Evolutionary conservation across 2,113 vertebrate species (phyloP).

Genomic region (Cyanistes caeruleus): DNA sequence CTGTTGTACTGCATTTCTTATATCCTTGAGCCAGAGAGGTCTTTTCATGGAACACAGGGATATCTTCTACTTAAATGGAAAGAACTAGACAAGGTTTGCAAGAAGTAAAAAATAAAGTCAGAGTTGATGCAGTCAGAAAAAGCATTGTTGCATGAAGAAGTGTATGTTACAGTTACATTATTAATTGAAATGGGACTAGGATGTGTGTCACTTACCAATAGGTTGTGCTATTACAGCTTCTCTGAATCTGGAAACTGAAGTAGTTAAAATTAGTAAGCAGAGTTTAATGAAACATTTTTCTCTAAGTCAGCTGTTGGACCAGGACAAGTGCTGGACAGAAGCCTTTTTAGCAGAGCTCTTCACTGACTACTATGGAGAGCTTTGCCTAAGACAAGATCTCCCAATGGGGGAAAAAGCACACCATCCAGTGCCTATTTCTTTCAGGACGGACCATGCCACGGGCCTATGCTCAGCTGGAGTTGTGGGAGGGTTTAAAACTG

Average conservation of each 20-base stretch:
- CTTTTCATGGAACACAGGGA: neutral
- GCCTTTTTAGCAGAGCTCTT: neutral
- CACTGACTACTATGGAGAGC: rapidly evolving
- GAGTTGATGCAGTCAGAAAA: neutral
- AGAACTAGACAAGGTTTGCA: neutral
- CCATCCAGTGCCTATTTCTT: rapidly evolving
- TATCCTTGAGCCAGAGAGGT: neutral
- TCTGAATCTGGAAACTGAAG: neutral
- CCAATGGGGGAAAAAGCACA: neutral
- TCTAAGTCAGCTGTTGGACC: neutral
- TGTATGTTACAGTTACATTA: neutral
- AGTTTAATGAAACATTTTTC: neutral
- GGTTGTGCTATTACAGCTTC: rapidly evolving
- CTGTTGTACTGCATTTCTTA: neutral
- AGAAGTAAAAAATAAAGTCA: neutral
- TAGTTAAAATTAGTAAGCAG: neutral
- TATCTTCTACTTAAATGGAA: neutral
- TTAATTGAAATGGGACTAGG: neutral
- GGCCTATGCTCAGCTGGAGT: neutral
- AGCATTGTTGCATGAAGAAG: neutral
- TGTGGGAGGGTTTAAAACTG: neutral
- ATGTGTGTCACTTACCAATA: neutral
- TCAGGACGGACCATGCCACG: rapidly evolving
- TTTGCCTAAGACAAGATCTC: neutral
- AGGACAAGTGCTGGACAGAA: neutral